These are phyloP conservation scores for Dusona sp. DNA, from an alignment of 2,888 invertebrate genomes.

Conservation along the genomic window DNA sequence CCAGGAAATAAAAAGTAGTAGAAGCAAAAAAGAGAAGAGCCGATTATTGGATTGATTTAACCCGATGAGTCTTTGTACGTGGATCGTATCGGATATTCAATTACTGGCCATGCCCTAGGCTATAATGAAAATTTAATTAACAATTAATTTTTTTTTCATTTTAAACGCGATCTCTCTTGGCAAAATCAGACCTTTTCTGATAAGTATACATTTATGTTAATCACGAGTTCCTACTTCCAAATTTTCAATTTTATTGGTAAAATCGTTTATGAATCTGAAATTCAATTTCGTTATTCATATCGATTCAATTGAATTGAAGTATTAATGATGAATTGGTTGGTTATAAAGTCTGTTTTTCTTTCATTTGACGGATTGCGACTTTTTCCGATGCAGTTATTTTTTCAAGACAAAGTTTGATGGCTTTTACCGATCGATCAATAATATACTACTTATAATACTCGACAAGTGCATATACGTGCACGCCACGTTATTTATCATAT, in stretches of 20 bases:
- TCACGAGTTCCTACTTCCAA: background rate
- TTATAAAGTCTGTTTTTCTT: background rate
- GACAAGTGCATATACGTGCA: background rate
- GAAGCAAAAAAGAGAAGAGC: background rate
- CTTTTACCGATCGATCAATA: constrained; percentile 15
- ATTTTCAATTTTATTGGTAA: background rate
- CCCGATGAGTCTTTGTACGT: constrained; percentile 31
- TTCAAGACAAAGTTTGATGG: background rate
- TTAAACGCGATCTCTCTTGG: background rate
- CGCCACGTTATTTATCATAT: background rate
- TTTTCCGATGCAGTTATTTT: background rate
- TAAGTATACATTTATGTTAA: background rate
- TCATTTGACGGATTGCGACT: background rate
- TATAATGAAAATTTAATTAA: constrained; percentile 16
- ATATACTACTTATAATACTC: background rate
- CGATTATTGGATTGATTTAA: constrained; percentile 35
- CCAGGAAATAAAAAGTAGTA: background rate
- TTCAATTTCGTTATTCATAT: background rate
- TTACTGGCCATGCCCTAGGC: background rate
- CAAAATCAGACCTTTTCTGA: background rate
- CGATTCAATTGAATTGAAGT: background rate
- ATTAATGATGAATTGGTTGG: background rate
- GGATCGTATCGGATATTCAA: constrained; percentile 1
- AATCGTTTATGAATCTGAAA: background rate
- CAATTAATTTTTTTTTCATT: background rate